Conservation (phyloP, 1,140 invertebrate genomes). For the Pogonomyrmex barbatus region DNA sequence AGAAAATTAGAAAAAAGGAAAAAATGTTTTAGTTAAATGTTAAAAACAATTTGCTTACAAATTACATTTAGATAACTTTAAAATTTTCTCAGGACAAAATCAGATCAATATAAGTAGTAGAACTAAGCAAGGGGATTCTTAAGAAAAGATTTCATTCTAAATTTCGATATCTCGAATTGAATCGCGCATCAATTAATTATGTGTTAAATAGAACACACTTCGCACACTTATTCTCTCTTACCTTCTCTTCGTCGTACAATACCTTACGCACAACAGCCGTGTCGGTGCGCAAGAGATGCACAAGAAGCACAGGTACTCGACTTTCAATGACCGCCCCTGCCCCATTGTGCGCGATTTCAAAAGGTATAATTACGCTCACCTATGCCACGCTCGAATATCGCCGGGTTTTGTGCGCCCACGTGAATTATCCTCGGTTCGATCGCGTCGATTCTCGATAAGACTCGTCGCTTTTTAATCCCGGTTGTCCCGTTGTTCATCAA, state of each 20-base stretch:
- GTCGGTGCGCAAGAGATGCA: slow-evolving; percentile 71
- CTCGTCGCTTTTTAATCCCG: slow-evolving; percentile 58
- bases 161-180: not conserved
- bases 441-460: slow-evolving; percentile 77
- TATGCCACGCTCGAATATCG: slow-evolving; percentile 78
- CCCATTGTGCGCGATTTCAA: slow-evolving; percentile 78
- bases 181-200: slow-evolving; percentile 39
- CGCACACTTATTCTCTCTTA: slow-evolving; percentile 16
- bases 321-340: slow-evolving; percentile 78
- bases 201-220: slow-evolving; percentile 37
- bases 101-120: not conserved
- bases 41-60: not conserved
- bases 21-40: not conserved
- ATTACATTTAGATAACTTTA: not conserved
- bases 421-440: slow-evolving; percentile 79
- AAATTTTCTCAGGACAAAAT: not conserved
- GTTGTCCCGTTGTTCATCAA: slow-evolving; percentile 34
- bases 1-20: not conserved
- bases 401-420: slow-evolving; percentile 74
- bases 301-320: slow-evolving; percentile 77
- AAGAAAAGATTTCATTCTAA: not conserved
- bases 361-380: slow-evolving; percentile 80
- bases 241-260: slow-evolving; percentile 24
- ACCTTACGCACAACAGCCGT: slow-evolving; percentile 58
- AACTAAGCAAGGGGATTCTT: not conserved